Evolutionary conservation across 2,888 invertebrate species (phyloP).

Genomic region (Cartodere bifasciata): DNA sequence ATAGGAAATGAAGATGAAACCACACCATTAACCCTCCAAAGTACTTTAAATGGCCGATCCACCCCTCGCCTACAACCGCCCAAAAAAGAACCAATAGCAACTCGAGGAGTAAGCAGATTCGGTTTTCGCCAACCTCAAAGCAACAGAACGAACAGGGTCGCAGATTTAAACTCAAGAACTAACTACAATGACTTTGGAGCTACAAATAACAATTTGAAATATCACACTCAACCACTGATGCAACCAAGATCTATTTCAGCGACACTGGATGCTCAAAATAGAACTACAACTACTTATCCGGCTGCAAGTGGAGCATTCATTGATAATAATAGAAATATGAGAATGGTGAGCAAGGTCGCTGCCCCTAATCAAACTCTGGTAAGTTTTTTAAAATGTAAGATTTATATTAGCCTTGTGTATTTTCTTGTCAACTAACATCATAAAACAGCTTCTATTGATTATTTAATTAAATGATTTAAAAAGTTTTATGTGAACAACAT

Average conservation of each 20-base stretch:
- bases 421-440: too few relatives aligned
- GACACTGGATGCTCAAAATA: slow-evolving; percentile 15
- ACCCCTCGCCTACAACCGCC: slow-evolving; percentile 53
- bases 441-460: too few relatives aligned
- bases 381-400: slow-evolving; percentile 3
- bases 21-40: slow-evolving; percentile 28
- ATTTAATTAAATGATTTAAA: too few relatives aligned
- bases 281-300: slow-evolving; percentile 14
- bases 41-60: slow-evolving; percentile 44
- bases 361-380: slow-evolving; percentile 6
- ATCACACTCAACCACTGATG: slow-evolving; percentile 1
- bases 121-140: slow-evolving; percentile 58
- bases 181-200: slow-evolving; percentile 10
- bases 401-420: too few relatives aligned
- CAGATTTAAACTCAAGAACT: slow-evolving; percentile 41
- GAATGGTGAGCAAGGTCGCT: slow-evolving; percentile 5
- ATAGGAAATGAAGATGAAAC: slow-evolving; percentile 28
- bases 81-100: slow-evolving; percentile 50
- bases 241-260: slow-evolving; percentile 13
- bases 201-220: background rate
- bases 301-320: slow-evolving; percentile 13
- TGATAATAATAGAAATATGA: slow-evolving; percentile 10
- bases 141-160: slow-evolving; percentile 53
- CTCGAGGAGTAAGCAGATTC: slow-evolving; percentile 57
- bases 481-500: too few relatives aligned